Base-by-base conservation (phyloP, 2,113 vertebrate genomes). In the Dendrocopos noguchii region DNA sequence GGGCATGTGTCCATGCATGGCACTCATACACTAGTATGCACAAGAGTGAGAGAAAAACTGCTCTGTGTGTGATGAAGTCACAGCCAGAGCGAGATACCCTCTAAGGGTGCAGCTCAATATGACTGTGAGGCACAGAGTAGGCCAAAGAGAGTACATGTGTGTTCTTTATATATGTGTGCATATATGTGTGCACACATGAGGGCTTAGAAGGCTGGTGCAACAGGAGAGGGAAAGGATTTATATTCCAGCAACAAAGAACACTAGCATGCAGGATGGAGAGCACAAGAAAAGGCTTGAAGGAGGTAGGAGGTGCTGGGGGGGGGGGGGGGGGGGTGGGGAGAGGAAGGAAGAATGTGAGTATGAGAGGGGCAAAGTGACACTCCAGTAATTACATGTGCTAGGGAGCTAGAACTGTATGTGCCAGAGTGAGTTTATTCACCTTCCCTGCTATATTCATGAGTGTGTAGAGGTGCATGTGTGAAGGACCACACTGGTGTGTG, bases 361-460 rank as follows among this genome's bases (percentile, higher is more conserved):
- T 3, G 4, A 74, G 77, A 80, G 64, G 77, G 63, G 70, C 70
- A 91, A 74, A 84, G 68, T 68, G 65, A 63, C 52, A 50, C 72
- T 93, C 90, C 89, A 94, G 66, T 84, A 92, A 96, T 74, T 91
- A 46, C 72, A 80, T 95, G 87, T 91, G 87, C 34, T 55, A 52
- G 65, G n/a, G 34, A 95, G 63, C 66, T 61, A 83, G 77, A 74
- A 78, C 78, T 91, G 68, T 21, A 44, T 87, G 80, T 87, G 84
- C 47, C 83, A 56, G 44, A 75, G 71, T n/a, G 65, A 95, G 61
- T 96, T 93, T 90, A 85, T 73, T 90, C 65, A 57, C 86, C 56
- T 73, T 74, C 28, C 27, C 44, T 65, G 72, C 64, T 91, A 5
- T 71, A 80, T 66, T 68, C 56, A 33, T n/a, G 52, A 36, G 36